Conservation (phyloP, 2,797 vertebrate genomes). For the Sylvia borin region DNA sequence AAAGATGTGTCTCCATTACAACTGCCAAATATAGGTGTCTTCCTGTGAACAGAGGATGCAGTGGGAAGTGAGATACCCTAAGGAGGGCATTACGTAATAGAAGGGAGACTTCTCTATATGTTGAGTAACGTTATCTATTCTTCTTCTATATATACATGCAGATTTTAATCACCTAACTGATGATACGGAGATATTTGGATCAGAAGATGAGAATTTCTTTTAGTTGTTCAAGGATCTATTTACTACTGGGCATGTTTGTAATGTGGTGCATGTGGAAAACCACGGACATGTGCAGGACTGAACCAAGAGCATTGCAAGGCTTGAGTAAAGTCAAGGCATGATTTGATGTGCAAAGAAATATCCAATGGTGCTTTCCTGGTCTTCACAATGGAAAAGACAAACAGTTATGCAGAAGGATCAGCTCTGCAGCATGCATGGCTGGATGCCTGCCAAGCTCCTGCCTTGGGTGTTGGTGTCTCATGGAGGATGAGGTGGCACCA, state of each 20-base stretch:
- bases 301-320: fast-evolving
- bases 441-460: background rate
- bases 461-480: fast-evolving
- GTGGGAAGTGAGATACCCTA: background rate
- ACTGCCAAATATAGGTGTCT: constrained; percentile 57
- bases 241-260: fast-evolving
- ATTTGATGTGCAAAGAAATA: fast-evolving
- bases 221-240: background rate
- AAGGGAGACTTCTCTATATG: background rate
- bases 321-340: background rate
- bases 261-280: background rate
- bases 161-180: constrained; percentile 51
- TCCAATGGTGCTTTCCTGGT: background rate
- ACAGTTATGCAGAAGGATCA: fast-evolving
- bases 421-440: fast-evolving
- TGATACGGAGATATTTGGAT: background rate
- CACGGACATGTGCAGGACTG: fast-evolving
- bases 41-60: background rate
- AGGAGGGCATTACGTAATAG: constrained; percentile 22
- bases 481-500: background rate
- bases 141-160: background rate
- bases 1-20: fast-evolving
- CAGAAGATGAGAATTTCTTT: background rate
- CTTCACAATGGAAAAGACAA: fast-evolving
- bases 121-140: background rate